Evolutionary conservation across 2,797 vertebrate genomes (phyloP), one percentile per base, ranked within the genome.

Genomic region (Artibeus jamaicensis): DNA sequence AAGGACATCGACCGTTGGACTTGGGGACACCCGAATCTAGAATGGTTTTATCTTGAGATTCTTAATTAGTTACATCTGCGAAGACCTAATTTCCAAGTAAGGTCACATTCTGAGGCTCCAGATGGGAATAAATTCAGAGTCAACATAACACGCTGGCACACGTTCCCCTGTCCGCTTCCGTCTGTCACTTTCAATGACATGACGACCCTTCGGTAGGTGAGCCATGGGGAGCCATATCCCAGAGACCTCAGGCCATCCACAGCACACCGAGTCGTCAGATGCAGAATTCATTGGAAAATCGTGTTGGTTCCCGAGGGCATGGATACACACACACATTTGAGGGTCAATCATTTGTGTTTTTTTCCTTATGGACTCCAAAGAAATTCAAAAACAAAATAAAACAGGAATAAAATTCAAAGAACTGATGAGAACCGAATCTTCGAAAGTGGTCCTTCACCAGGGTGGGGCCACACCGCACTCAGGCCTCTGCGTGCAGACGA

Each of bases 391-490:
- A 3, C 81, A 34, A 53, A 84, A 65, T 12, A 9, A 7, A 84
- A 67, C 34, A 68, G 57, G 29, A 65, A 18, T 34, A 44, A 6
- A 85, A 21, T 34, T 53, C 32, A 8, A 9, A 3, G 44, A 53
- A 71, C 21, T 11, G 24, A 26, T 24, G 0, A 24, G 55, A 24
- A 57, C 22, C 0, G 3, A 26, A 4, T 21, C 29, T 65, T 15
- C 44, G 12, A 9, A 62, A 12, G 4, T 4, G 5, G 10, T 7
- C 24, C 5, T 37, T 53, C 21, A 5, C 16, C 34, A 3, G 37
- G 2, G 1, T 5, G 5, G 14, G 59, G 14, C 15, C 32, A 4
- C 5, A 1, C 2, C 14, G 48, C 3, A 5, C 42, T 26, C 32
- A 12, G 86, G 86, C 18, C 53, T 48, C 42, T 5, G 37, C 29